Percentiles rank a stretch among this genome's conserved stretches.
Conservation (phyloP, 2,113 vertebrate species). For the Chlamydotis undulata region DNA sequence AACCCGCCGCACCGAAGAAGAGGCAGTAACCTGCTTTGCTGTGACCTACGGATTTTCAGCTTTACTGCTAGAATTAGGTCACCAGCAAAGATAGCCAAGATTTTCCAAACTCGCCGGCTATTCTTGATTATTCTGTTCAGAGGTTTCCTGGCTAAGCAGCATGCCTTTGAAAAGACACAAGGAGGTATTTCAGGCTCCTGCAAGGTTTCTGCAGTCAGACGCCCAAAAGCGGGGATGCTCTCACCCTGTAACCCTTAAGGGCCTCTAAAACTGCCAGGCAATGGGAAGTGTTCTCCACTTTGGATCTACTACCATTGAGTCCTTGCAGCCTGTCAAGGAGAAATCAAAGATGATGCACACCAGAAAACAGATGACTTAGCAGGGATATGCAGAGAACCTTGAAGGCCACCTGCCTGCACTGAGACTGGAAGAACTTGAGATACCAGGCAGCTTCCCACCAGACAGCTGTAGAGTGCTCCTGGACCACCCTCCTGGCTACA, state of each 20-base stretch:
- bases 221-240: not conserved
- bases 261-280: not conserved
- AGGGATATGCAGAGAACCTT: not conserved
- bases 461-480: not conserved
- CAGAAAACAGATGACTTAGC: not conserved
- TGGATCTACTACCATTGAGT: not conserved
- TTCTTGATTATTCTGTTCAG: not conserved
- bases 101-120: constrained; percentile 40
- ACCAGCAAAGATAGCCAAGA: constrained; percentile 3
- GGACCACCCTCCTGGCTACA: not conserved
- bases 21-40: constrained; percentile 24
- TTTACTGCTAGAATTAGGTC: constrained; percentile 54
- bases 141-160: constrained; percentile 9
- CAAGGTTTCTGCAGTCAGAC: not conserved
- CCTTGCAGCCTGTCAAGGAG: not conserved
- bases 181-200: not conserved
- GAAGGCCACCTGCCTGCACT: not conserved
- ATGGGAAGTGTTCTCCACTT: not conserved
- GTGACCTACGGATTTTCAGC: constrained; percentile 13
- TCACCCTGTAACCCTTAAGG: not conserved
- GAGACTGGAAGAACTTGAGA: not conserved
- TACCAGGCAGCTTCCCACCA: not conserved
- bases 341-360: not conserved
- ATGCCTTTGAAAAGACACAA: not conserved
- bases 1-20: not conserved